Evolutionary conservation across 1,140 invertebrate species (phyloP), one percentile per base, ranked within the genome.

Genomic region (Papilio polyxenes): DNA sequence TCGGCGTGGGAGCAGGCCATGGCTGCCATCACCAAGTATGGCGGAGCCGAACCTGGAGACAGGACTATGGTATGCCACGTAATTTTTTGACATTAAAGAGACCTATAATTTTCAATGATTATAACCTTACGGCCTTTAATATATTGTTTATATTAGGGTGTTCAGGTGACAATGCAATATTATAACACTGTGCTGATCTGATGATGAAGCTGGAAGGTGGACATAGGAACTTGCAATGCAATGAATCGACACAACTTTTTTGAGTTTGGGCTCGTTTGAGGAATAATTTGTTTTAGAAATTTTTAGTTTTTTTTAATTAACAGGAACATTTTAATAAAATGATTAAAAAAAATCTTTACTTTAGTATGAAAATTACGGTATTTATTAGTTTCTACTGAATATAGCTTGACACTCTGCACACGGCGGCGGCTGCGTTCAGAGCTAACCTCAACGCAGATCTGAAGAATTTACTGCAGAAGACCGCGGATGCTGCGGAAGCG

Each of bases 31-130:
- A 95, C 95, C 80, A 97, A 96, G 86, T 97, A 98, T 89, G 97
- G 97, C 17, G 96, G 96, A 82, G 97, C 97, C 0, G 95, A 95
- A 83, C 94, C 96, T 11, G 97, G 97, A 2, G 97, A 98, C 88
- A 95, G 97, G 87, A 98, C 97, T 53, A 97, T 98, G 97, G 96
- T 97, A 86, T 92, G 90, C 87, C 82, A 62, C 85, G 7, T 31
- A 40, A 6, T 56, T 56, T 17, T 56, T 56, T 6, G 15, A 6
- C 13, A 56, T 56, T 17, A 17, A 56, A 17, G 51, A 51, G 15
- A 53, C 15, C 51, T 9, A 11, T 3, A 53, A 10, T 53, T 8
- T 53, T 44, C 40, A 6, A 53, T 53, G 10, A 53, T n/a, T n/a
- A n/a, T 53, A 13, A 56, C 13, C 13, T 31, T 56, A 56, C 53